These are phyloP conservation scores for Drosophila anceps DNA, from an alignment of 2,888 invertebrate species.

Conservation along the genomic window DNA sequence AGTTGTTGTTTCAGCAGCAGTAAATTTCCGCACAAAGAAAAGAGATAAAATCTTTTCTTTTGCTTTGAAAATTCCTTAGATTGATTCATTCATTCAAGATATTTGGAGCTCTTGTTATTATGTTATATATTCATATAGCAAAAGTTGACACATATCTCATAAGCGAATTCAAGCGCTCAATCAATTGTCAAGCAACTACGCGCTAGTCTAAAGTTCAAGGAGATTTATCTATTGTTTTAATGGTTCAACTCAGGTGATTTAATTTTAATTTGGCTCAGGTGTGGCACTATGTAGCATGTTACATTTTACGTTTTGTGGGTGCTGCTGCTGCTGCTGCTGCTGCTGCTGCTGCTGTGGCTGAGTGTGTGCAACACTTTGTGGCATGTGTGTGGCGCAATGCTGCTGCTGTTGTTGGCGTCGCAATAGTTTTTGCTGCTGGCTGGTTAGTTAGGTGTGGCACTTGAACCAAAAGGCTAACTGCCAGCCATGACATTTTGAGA, in stretches of 20 bases:
- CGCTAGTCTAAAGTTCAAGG: not conserved
- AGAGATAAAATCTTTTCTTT: too few species aligned
- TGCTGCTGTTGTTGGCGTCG: constrained; percentile 30
- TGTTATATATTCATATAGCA: too few species aligned
- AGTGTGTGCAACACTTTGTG: constrained; percentile 24
- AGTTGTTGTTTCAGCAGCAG: too few species aligned
- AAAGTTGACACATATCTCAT: too few species aligned
- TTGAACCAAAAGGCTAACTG: constrained; percentile 68
- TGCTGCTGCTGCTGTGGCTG: not conserved
- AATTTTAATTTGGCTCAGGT: constrained; percentile 7
- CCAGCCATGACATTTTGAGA: constrained; percentile 76
- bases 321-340: too few species aligned
- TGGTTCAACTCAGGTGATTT: not conserved
- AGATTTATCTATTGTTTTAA: not conserved
- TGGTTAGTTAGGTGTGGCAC: constrained; percentile 36
- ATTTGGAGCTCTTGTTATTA: too few species aligned
- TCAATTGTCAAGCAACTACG: not conserved
- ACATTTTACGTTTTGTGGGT: not conserved
- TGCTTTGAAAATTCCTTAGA: too few species aligned
- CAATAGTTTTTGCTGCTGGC: constrained; percentile 31
- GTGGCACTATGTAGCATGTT: constrained; percentile 2
- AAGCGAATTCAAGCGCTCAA: not conserved
- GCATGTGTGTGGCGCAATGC: constrained; percentile 10
- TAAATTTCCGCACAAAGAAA: too few species aligned
- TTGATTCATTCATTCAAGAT: too few species aligned